phyloP scores from a whole-genome alignment of 2,888 invertebrate genomes.

The Aspidiotus destructor region DNA sequence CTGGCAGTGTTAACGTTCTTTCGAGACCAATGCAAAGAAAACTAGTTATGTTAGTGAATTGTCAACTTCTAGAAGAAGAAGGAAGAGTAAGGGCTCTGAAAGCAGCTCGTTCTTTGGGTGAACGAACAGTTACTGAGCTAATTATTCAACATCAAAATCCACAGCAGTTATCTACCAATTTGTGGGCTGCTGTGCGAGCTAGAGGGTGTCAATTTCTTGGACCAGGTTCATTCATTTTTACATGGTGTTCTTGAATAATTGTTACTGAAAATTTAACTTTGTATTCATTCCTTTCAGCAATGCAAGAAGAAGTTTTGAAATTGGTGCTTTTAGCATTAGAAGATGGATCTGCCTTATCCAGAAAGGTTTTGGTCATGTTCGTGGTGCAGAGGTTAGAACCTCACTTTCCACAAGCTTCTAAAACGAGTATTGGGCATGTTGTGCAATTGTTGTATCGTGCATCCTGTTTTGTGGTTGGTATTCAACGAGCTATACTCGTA shows the following conservation, averaged over 20 bases:
- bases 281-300: conserved; percentile 49
- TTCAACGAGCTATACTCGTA: not conserved
- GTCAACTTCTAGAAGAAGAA: conserved; percentile 84
- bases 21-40: conserved; percentile 95
- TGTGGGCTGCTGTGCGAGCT: conserved; percentile 94
- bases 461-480: conserved; percentile 85
- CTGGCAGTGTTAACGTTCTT: conserved; percentile 41
- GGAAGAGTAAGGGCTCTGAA: conserved; percentile 67
- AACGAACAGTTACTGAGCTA: conserved; percentile 86
- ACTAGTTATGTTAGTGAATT: conserved; percentile 82
- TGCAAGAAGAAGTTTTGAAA: conserved; percentile 97
- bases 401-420: conserved; percentile 91
- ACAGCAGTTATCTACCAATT: conserved; percentile 81
- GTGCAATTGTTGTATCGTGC: conserved; percentile 95
- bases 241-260: not conserved
- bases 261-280: not conserved
- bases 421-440: conserved; percentile 98
- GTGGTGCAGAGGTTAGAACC: conserved; percentile 93
- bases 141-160: conserved; percentile 93
- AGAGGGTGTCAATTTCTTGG: conserved; percentile 97
- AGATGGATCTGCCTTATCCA: conserved; percentile 86
- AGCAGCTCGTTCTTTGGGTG: conserved; percentile 85
- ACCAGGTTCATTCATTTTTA: conserved; percentile 49
- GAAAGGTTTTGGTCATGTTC: conserved; percentile 95
- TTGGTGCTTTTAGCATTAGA: conserved; percentile 86